Evolutionary conservation across 1,140 invertebrate genomes (phyloP).

Genomic region (Calliphora vicina): DNA sequence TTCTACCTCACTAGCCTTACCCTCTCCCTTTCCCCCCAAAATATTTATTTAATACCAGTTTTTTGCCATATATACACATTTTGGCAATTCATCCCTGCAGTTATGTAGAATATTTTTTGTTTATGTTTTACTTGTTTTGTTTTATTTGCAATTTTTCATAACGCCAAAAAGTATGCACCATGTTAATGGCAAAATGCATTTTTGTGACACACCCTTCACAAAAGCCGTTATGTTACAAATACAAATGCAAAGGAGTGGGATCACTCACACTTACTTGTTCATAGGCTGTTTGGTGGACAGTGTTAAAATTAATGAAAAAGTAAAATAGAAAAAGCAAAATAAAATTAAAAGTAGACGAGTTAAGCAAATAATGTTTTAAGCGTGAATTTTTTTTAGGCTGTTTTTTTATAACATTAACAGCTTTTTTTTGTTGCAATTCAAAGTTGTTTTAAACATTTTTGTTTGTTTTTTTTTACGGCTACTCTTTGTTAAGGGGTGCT

Average conservation of each 20-base stretch:
- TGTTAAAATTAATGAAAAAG: conserved; percentile 2
- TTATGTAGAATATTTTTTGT: background rate
- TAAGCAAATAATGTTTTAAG: conserved; percentile 17
- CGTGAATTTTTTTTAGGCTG: background rate
- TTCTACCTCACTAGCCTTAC: background rate
- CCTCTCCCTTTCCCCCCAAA: background rate
- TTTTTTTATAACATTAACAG: background rate
- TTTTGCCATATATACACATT: background rate
- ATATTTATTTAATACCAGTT: background rate
- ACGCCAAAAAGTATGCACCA: conserved; percentile 17
- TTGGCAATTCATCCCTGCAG: conserved; percentile 1
- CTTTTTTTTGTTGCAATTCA: background rate
- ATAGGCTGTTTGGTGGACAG: background rate
- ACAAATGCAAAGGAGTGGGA: background rate
- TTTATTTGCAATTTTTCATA: conserved; percentile 20
- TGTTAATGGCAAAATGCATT: background rate
- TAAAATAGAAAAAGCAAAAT: background rate
- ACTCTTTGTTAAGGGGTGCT: background rate
- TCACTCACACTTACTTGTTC: background rate
- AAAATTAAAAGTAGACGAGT: background rate
- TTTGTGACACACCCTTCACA: conserved; percentile 4
- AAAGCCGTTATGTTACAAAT: background rate
- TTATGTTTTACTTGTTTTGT: background rate
- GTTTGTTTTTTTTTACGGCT: background rate
- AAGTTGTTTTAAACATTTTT: background rate